Evolutionary conservation across 2,113 vertebrate genomes (phyloP).

Genomic region (Thamnaconus septentrionalis): DNA sequence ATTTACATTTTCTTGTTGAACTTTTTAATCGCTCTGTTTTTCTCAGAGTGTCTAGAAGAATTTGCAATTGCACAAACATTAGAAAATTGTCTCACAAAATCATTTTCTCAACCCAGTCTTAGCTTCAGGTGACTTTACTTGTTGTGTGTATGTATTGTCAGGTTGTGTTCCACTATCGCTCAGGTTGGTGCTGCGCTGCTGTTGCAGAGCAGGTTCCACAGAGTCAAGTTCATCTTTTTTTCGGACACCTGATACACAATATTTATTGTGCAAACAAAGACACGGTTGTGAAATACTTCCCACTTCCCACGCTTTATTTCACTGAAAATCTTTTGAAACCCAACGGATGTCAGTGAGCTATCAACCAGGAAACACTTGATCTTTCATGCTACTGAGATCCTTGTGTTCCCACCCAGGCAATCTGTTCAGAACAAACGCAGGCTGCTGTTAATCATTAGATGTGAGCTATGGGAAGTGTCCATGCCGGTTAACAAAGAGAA

Average conservation of each 20-base stretch:
- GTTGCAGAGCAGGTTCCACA: background rate
- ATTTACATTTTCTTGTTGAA: too few species aligned
- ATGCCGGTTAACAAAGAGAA: conserved; percentile 39
- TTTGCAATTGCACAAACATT: too few species aligned
- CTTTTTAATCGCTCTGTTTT: too few species aligned
- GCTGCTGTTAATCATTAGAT: conserved; percentile 54
- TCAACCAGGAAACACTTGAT: background rate
- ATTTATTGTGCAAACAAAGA: conserved; percentile 30
- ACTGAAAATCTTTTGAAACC: background rate
- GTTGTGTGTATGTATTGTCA: too few species aligned
- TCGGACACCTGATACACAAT: conserved; percentile 7
- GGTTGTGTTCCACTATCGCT: too few species aligned
- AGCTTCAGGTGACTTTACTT: too few species aligned
- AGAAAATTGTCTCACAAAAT: too few species aligned
- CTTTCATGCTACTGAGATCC: background rate
- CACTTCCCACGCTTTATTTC: too few species aligned
- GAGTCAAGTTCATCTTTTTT: conserved; percentile 3
- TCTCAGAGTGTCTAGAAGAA: too few species aligned
- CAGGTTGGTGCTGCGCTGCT: too few species aligned
- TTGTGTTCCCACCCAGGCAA: background rate
- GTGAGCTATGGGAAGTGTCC: conserved; percentile 15
- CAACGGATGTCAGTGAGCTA: background rate
- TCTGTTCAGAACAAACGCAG: background rate
- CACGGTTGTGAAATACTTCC: too few species aligned
- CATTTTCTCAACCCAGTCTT: too few species aligned